These are phyloP conservation scores for Agrochola circellaris DNA, from an alignment of 2,888 invertebrate genomes.

Conservation along the genomic window DNA sequence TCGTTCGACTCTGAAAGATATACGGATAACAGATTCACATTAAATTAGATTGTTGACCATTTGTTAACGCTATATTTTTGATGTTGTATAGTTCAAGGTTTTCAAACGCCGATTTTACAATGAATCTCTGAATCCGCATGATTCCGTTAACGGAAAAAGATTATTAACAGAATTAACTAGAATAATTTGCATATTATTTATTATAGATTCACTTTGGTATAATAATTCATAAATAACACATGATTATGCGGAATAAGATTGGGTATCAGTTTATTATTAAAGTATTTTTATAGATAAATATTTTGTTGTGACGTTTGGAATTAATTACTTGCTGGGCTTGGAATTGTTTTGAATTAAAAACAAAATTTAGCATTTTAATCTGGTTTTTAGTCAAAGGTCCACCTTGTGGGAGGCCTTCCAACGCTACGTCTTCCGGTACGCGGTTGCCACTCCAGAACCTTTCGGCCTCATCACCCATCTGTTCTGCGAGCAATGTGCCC, in stretches of 20 bases:
- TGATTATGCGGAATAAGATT: neutral
- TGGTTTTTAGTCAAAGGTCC: too few relatives aligned
- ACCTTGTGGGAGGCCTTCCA: too few relatives aligned
- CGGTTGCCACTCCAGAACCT: too few relatives aligned
- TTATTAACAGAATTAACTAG: too few relatives aligned
- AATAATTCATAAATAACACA: neutral
- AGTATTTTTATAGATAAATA: neutral
- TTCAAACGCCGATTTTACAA: neutral
- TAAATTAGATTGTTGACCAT: neutral
- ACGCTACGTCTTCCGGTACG: too few relatives aligned
- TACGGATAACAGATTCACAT: neutral
- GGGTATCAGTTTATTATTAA: neutral
- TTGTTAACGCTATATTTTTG: neutral
- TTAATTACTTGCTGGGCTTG: neutral
- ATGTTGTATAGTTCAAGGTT: neutral
- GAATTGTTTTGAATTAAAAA: too few relatives aligned
- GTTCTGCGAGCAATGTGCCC: too few relatives aligned
- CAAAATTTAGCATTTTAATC: too few relatives aligned
- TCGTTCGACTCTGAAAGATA: neutral
- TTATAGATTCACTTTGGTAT: neutral
- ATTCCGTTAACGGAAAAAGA: neutral
- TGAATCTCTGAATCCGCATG: neutral
- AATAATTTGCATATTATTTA: too few relatives aligned
- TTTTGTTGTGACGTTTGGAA: neutral
- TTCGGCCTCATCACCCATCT: too few relatives aligned